Evolutionary conservation across 1,140 invertebrate species (phyloP).

Genomic region (Sarcophaga peregrina): DNA sequence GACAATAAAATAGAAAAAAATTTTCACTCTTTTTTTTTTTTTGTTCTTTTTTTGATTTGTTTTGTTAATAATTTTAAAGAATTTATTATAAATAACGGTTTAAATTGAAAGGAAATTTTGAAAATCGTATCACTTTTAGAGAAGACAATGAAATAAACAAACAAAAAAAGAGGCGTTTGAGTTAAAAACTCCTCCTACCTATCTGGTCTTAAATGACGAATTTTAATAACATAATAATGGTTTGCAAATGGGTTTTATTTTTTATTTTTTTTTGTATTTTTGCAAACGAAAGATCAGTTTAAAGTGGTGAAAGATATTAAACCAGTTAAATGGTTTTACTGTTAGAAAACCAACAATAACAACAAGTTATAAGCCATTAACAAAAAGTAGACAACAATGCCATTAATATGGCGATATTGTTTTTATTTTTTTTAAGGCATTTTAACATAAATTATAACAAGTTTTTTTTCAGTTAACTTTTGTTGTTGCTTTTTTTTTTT

Average conservation of each 20-base stretch:
- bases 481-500: slow-evolving; percentile 39
- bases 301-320: no score
- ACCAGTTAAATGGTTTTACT: no score
- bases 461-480: slow-evolving; percentile 36
- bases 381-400: background rate
- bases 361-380: slow-evolving; percentile 7
- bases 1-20: background rate
- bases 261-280: no score
- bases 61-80: no score
- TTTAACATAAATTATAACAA: slow-evolving; percentile 18
- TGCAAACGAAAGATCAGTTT: no score
- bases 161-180: background rate
- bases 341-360: background rate
- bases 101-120: no score
- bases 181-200: background rate
- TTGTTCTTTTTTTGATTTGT: no score
- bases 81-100: no score
- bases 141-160: no score
- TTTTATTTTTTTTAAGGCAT: background rate
- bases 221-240: background rate
- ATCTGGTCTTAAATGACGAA: background rate
- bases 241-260: no score
- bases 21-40: background rate
- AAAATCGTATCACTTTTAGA: no score
- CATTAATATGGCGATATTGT: background rate